Conservation (phyloP, 2,797 vertebrate genomes). For the Amblyraja radiata region DNA sequence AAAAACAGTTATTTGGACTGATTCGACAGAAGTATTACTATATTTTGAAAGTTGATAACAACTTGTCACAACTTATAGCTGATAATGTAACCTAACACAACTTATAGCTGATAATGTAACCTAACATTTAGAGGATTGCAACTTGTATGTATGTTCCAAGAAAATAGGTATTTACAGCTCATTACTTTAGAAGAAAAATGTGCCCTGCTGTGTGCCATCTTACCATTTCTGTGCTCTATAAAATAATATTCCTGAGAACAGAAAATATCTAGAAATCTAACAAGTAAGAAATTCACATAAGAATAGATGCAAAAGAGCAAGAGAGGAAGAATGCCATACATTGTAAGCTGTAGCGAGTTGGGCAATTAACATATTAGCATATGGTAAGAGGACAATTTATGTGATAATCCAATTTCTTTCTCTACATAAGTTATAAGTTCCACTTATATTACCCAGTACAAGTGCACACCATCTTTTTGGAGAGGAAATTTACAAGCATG, state of each 20-base stretch:
- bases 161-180: neutral
- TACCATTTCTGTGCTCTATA: neutral
- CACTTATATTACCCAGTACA: neutral
- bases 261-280: neutral
- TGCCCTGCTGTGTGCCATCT: neutral
- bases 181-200: neutral
- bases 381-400: neutral
- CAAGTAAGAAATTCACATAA: neutral
- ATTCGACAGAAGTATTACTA: too few relatives aligned
- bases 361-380: neutral
- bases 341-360: neutral
- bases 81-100: neutral
- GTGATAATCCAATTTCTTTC: neutral
- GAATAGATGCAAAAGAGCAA: neutral
- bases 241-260: neutral
- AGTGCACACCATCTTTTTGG: neutral
- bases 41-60: too few relatives aligned
- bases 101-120: neutral
- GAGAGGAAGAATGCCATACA: neutral
- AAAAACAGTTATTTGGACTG: neutral
- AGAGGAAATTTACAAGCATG: too few relatives aligned
- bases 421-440: neutral
- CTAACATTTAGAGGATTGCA: neutral
- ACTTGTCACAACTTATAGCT: neutral
- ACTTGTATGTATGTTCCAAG: neutral